These are phyloP conservation scores for Echeneis naucrates DNA, from an alignment of 2,797 vertebrate species.

Conservation along the genomic window DNA sequence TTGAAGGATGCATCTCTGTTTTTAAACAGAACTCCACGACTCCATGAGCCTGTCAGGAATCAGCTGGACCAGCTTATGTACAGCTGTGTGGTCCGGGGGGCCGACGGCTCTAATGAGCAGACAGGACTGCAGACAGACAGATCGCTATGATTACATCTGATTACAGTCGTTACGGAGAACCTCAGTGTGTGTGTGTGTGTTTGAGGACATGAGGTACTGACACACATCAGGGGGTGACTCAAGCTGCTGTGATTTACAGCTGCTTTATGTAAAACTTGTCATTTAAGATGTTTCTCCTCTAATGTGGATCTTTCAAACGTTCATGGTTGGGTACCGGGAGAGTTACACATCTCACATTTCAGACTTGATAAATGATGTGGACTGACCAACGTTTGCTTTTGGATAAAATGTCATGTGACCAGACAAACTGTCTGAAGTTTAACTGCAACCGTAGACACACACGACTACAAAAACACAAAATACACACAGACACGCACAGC, in stretches of 20 bases:
- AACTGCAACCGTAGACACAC: too few species aligned
- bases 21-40: slow-evolving; percentile 34
- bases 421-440: too few species aligned
- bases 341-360: not conserved
- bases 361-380: not conserved
- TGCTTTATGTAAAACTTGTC: not conserved
- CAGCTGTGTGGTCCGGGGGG: slow-evolving; percentile 7
- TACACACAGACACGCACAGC: slow-evolving; percentile 11
- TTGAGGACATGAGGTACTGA: slow-evolving; percentile 25
- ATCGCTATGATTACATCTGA: slow-evolving; percentile 40
- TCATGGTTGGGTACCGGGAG: not conserved
- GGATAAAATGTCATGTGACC: too few species aligned
- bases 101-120: slow-evolving; percentile 18
- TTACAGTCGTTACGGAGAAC: slow-evolving; percentile 45
- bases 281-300: not conserved
- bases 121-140: slow-evolving; percentile 42
- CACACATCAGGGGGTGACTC: slow-evolving; percentile 9
- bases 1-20: not conserved
- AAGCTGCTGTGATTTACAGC: not conserved
- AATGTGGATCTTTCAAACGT: not conserved
- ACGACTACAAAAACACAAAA: not conserved
- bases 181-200: slow-evolving; percentile 28
- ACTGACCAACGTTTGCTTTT: not conserved
- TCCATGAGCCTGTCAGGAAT: not conserved
- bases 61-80: slow-evolving; percentile 35